Evolutionary conservation across 2,113 vertebrate genomes (phyloP).

Genomic region (Spilogale gracilis): DNA sequence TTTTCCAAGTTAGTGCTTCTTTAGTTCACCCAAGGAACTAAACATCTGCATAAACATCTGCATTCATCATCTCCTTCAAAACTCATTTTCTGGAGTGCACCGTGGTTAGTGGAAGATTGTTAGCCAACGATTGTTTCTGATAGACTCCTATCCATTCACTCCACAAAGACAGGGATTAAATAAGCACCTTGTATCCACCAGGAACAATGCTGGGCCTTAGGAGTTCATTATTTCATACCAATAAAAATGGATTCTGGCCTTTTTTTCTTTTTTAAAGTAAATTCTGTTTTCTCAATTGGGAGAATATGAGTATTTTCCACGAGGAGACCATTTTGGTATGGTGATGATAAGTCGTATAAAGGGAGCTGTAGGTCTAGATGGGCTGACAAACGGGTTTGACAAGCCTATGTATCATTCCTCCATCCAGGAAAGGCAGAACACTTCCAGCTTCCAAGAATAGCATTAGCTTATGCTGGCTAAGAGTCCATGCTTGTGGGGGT

Average conservation of each 20-base stretch:
- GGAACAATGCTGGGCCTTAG: neutral
- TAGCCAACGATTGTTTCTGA: neutral
- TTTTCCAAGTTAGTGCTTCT: neutral
- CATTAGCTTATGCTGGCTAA: neutral
- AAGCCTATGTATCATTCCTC: neutral
- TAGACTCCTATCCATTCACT: neutral
- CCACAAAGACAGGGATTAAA: neutral
- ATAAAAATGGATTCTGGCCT: neutral
- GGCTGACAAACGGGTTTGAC: neutral
- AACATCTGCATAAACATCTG: neutral
- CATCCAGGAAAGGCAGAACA: neutral
- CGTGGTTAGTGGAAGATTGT: neutral
- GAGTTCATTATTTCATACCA: neutral
- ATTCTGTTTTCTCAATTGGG: slow-evolving; percentile 5
- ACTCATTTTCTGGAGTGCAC: neutral
- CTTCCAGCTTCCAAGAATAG: neutral
- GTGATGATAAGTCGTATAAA: neutral
- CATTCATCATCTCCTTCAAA: neutral
- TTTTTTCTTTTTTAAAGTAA: neutral
- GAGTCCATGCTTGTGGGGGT: neutral
- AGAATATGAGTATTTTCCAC: neutral
- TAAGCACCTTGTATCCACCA: neutral
- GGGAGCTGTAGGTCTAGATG: neutral
- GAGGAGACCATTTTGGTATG: neutral
- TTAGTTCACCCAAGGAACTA: neutral